Conservation (phyloP, 53 echinoderm and acorn worm species). For the Actinopyga echinites region DNA sequence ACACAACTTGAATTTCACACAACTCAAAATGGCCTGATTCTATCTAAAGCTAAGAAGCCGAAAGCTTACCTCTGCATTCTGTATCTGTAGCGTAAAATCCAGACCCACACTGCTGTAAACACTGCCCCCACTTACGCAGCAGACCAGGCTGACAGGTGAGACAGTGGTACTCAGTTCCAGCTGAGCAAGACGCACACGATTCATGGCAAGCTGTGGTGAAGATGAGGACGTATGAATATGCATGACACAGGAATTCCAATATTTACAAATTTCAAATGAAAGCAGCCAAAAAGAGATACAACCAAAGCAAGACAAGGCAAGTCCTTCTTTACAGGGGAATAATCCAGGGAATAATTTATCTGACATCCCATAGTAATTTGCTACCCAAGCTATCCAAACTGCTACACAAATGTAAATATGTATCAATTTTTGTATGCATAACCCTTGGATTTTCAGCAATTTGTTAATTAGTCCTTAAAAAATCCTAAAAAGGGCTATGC, state of each 20-base stretch:
- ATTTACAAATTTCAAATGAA: not conserved
- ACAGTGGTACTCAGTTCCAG: slow-evolving; percentile 96
- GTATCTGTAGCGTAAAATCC: slow-evolving; percentile 69
- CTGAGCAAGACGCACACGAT: slow-evolving; percentile 80
- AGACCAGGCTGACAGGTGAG: slow-evolving; percentile 58
- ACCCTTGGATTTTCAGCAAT: too few species aligned
- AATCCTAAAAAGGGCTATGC: too few species aligned
- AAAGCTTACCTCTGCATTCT: slow-evolving; percentile 70
- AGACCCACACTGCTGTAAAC: slow-evolving; percentile 80
- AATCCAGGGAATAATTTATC: too few species aligned
- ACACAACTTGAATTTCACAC: not conserved
- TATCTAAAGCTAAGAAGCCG: too few species aligned
- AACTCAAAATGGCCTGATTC: not conserved
- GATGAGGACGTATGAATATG: not conserved
- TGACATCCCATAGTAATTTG: too few species aligned
- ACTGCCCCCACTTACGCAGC: slow-evolving; percentile 87
- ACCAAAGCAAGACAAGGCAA: too few species aligned
- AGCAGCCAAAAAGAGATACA: not conserved
- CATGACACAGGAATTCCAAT: not conserved
- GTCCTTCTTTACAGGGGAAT: too few species aligned
- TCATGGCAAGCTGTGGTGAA: slow-evolving; percentile 82
- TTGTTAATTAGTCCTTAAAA: too few species aligned
- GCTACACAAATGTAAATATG: too few species aligned
- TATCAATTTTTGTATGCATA: too few species aligned
- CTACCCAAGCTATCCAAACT: too few species aligned